These are phyloP conservation scores for Rhagium mordax DNA, from an alignment of 2,888 invertebrate genomes.

Conservation along the genomic window DNA sequence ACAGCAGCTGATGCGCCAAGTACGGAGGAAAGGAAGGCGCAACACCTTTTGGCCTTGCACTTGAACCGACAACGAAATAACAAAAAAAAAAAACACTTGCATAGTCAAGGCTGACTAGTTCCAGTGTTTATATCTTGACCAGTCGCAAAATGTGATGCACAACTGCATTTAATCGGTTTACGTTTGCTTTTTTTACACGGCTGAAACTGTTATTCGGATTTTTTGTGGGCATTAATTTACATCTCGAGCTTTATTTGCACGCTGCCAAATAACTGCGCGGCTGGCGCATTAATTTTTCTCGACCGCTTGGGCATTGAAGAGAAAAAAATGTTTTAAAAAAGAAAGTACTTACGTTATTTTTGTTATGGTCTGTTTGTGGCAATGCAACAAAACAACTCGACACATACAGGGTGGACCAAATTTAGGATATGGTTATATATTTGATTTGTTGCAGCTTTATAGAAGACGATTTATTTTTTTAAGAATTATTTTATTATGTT, in stretches of 20 bases:
- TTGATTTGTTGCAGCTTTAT: too few relatives aligned
- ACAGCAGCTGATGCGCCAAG: conserved; percentile 28
- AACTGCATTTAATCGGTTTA: conserved; percentile 35
- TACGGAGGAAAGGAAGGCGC: conserved; percentile 44
- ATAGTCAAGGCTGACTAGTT: conserved; percentile 53
- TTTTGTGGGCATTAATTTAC: background rate
- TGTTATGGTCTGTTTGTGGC: too few relatives aligned
- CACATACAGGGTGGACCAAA: too few relatives aligned
- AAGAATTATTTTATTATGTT: too few relatives aligned
- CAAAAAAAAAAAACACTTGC: conserved; percentile 29
- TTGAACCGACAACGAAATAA: conserved; percentile 61
- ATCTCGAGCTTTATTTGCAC: background rate
- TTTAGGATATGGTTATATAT: too few relatives aligned
- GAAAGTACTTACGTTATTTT: too few relatives aligned
- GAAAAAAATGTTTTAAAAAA: background rate
- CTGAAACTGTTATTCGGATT: conserved; percentile 18
- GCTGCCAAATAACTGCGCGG: background rate
- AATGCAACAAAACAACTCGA: too few relatives aligned
- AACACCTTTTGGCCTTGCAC: conserved; percentile 63
- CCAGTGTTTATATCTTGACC: conserved; percentile 54
- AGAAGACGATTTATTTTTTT: too few relatives aligned
- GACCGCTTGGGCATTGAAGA: background rate
- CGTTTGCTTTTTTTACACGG: conserved; percentile 19
- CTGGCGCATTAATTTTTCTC: background rate
- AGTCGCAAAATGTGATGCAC: conserved; percentile 48